Percentiles rank a stretch among this genome's conserved stretches.
Conservation (phyloP, 2,888 invertebrate genomes). For the Rotaria macrura region DNA sequence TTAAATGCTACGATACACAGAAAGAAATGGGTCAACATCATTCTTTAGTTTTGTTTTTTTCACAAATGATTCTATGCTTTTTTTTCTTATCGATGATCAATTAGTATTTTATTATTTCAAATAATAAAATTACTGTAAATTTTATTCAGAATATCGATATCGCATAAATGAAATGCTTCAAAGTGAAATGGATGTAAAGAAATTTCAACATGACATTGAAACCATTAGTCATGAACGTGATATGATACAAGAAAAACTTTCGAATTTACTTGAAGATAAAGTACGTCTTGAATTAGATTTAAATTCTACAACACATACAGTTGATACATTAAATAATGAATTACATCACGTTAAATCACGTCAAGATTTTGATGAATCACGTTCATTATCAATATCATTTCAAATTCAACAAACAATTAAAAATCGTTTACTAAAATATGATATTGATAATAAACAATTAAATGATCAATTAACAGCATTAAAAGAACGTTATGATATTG, state of each 20-base stretch:
- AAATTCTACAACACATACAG: background rate
- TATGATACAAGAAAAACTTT: background rate
- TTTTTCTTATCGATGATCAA: too few relatives aligned
- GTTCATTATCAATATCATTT: background rate
- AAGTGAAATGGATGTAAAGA: background rate
- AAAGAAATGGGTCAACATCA: too few relatives aligned
- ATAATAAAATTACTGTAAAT: background rate
- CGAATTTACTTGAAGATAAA: background rate
- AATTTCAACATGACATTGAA: background rate
- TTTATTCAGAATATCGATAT: background rate
- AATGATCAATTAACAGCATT: background rate
- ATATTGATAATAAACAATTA: background rate
- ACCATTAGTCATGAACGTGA: background rate
- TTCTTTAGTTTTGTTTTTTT: too few relatives aligned
- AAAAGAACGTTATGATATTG: background rate
- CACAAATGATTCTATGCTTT: too few relatives aligned
- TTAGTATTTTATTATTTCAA: too few relatives aligned
- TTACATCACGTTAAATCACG: background rate
- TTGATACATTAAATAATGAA: background rate
- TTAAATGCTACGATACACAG: too few relatives aligned
- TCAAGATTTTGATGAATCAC: background rate
- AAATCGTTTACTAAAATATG: background rate
- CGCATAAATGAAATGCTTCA: background rate
- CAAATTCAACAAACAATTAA: constrained; percentile 9
- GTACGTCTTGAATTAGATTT: constrained; percentile 2